Base-by-base conservation (phyloP, 64 coral and sea anemone genomes). In the Pocillopora damicornis region DNA sequence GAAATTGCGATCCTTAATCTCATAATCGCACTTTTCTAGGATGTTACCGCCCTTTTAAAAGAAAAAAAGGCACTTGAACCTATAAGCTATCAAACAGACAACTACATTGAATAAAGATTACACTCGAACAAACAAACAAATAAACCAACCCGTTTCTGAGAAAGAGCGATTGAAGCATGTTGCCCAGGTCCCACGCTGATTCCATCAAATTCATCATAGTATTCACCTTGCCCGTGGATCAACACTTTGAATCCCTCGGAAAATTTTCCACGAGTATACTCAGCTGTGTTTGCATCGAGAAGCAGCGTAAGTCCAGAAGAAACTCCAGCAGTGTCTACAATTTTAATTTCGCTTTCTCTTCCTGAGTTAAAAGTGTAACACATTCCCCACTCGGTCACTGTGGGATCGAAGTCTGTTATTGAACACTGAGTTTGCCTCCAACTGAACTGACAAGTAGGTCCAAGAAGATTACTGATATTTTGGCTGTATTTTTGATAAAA, bases 341-440 rank as follows among this genome's bases (percentile, higher is more conserved):
- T 35, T 89, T 9, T 89, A 1, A 58, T 79, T 26, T 68, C 66
- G 25, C 87, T 87, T 77, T 80, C 14, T 61, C 2, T 58, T 15
- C 91, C 91, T 37, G 87, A 93, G 30, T 93, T 93, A 61, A 93
- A 93, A 11, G 91, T 93, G 61, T 83, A 93, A 73, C 91, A 93
- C 71, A 84, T 93, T 15, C 87, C 91, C 75, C 57, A 93, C 5
- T 88, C 62, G 16, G 87, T 89, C 15, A 89, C 76, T 4, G 23
- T 78, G 37, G 87, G 73, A 61, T 58, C 35, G 34, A 93, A 93
- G 71, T 93, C 87, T 58, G 16, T 72, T 15, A 20, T 18, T 37
- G 61, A 71, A 60, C 81, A 75, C 5, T 62, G 62, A 12, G 88
- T 25, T 9, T 45, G 9, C 11, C 20, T 8, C 64, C 80, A 89